These are phyloP conservation scores for Calliopsis andreniformis DNA, from an alignment of 1,140 invertebrate genomes.

Conservation along the genomic window DNA sequence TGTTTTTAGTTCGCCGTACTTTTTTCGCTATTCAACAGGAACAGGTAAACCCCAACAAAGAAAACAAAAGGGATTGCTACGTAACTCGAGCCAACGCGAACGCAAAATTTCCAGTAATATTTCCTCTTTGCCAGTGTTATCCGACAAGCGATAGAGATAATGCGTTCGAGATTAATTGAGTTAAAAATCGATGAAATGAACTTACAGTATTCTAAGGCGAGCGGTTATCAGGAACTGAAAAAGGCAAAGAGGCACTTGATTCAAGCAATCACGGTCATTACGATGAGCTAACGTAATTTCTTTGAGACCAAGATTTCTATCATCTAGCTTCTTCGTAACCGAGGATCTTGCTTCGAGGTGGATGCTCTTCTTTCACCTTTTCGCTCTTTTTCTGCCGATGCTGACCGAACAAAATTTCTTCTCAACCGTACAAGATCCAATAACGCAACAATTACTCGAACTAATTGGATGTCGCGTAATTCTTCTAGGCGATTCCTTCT, in stretches of 20 bases:
- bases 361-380: not conserved
- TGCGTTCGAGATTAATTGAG: slow-evolving; percentile 10
- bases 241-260: not conserved
- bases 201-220: not conserved
- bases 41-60: too few species aligned
- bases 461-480: not conserved
- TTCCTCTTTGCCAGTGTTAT: not conserved
- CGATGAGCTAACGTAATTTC: slow-evolving; percentile 17
- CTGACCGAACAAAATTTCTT: not conserved
- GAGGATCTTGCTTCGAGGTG: not conserved
- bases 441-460: slow-evolving; percentile 10
- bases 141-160: not conserved
- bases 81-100: not conserved
- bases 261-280: slow-evolving; percentile 27
- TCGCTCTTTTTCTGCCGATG: not conserved
- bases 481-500: not conserved
- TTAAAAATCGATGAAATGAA: slow-evolving; percentile 2
- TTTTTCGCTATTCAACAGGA: too few species aligned
- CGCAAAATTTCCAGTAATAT: not conserved
- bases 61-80: too few species aligned
- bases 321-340: not conserved
- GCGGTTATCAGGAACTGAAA: not conserved
- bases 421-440: slow-evolving; percentile 12
- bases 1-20: too few species aligned
- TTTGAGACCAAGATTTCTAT: slow-evolving; percentile 1